Base-by-base conservation (phyloP, 2,113 vertebrate species). In the Calidris pygmaea region DNA sequence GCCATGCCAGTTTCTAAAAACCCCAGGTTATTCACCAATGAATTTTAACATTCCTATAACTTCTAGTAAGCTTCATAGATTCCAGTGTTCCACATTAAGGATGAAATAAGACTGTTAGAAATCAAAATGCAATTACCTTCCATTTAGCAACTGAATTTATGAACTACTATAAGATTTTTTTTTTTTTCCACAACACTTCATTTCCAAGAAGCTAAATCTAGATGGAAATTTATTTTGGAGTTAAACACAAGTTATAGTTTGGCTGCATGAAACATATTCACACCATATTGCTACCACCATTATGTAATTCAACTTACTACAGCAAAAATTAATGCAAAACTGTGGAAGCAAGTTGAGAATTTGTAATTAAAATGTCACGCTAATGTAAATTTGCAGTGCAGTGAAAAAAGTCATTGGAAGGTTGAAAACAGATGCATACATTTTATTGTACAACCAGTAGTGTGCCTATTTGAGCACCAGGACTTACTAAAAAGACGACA, bases 111-210 rank as follows among this genome's bases (percentile, higher is more conserved):
- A 76, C 39, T 70, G 79, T 29, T 34, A 67, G 39, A 88, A 87
- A 76, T 68, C 52, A 41, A 77, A 89, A 75, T 29, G 11, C 77
- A 87, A 43, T 24, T 56, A 65, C 53, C 77, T 88, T 94, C 52
- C 77, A 86, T 86, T 91, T n/a, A 97, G 76, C 47, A 96, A 91
- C 11, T 72, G 56, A 95, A 52, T 92, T 93, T 72, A 95, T 35
- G 39, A 79, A 76, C 39, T 18, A 48, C 16, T 85, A 13, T 35
- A 37, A 30, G 23, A 48, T 26, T 53, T 70, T 32, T 41, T 41
- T 41, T 39, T 52, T 26, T 45, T 62, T 30, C 73, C 35, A 50
- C 23, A 76, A 70, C 14, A 85, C 34, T 73, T 79, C 23, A 45
- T 56, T 47, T 3, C 13, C 47, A 87, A 71, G 6, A 35, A 47